These are phyloP conservation scores for Coturnix japonica DNA, from an alignment of 2,113 vertebrate genomes.

Conservation along the genomic window DNA sequence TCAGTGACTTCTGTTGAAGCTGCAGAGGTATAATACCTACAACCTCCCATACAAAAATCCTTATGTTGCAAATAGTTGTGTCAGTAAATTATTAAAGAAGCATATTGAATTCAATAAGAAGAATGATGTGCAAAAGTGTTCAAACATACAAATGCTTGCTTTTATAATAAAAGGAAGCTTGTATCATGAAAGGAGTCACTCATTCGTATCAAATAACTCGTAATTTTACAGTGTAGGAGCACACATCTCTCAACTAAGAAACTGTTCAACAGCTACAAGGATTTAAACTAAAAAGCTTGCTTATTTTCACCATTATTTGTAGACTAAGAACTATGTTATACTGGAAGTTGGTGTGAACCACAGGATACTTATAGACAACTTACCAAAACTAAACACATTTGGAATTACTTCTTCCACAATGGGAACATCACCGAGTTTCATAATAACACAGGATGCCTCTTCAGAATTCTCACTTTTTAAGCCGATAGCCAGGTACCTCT, in stretches of 20 bases:
- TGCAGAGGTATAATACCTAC: background rate
- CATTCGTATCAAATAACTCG: background rate
- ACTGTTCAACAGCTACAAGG: background rate
- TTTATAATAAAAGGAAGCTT: background rate
- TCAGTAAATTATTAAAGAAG: background rate
- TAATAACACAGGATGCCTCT: conserved; percentile 80
- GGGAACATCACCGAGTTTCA: conserved; percentile 75
- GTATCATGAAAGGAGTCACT: background rate
- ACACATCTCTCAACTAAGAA: background rate
- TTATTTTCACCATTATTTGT: background rate
- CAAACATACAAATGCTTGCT: background rate
- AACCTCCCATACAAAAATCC: background rate
- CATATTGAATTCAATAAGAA: background rate
- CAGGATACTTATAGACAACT: conserved; percentile 24
- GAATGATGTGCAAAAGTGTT: background rate
- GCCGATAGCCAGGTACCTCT: conserved; percentile 84
- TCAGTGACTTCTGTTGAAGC: background rate
- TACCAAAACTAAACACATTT: conserved; percentile 91
- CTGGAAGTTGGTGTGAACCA: background rate
- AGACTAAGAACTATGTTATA: background rate
- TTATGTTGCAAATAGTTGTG: background rate
- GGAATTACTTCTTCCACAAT: conserved; percentile 77
- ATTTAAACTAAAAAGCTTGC: background rate
- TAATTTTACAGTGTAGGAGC: background rate
- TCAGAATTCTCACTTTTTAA: conserved; percentile 81